phyloP scores from a whole-genome alignment of 2,113 vertebrate species.

The Phoenicopterus ruber region DNA sequence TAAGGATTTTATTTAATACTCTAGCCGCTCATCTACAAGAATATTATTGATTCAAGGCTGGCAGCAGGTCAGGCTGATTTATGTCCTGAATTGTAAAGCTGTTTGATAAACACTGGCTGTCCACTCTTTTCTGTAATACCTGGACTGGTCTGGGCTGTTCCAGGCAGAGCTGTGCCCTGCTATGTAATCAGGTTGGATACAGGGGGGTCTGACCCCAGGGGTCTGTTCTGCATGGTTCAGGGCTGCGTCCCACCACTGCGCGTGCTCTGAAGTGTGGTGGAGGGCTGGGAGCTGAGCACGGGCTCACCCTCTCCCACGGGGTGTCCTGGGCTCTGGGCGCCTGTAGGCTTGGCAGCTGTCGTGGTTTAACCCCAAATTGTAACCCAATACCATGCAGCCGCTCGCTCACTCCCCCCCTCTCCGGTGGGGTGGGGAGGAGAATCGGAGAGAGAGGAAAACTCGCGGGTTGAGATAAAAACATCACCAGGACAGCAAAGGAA shows the following conservation, averaged over 20 bases:
- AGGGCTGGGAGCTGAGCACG: neutral
- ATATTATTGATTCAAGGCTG: constrained; percentile 47
- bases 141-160: neutral
- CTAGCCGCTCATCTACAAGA: constrained; percentile 24
- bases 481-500: too few relatives aligned
- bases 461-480: too few relatives aligned
- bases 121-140: neutral
- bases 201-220: neutral
- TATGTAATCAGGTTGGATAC: neutral
- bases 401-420: too few relatives aligned
- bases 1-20: constrained; percentile 53
- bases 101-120: neutral
- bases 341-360: neutral
- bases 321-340: neutral
- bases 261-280: neutral
- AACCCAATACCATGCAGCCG: too few relatives aligned
- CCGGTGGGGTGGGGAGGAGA: too few relatives aligned
- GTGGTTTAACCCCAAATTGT: too few relatives aligned
- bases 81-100: neutral
- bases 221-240: rapidly evolving
- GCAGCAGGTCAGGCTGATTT: constrained; percentile 30
- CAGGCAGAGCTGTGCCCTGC: neutral
- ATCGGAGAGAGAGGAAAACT: too few relatives aligned
- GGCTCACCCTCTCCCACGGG: rapidly evolving
- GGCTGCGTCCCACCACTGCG: neutral